These are phyloP conservation scores for Allobates femoralis DNA, from an alignment of 2,797 vertebrate species.

Conservation along the genomic window DNA sequence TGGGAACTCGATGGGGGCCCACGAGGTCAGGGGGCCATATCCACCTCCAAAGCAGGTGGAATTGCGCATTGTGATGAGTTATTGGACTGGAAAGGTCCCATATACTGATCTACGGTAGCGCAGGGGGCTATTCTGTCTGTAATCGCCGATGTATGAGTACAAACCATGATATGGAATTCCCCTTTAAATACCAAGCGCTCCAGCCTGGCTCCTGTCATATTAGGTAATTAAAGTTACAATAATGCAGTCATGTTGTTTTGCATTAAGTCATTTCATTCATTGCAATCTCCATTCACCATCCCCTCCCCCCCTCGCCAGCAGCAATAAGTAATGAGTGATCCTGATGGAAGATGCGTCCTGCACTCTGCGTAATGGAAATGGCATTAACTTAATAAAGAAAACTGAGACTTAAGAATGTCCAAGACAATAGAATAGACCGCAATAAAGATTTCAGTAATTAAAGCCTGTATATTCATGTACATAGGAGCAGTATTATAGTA, in stretches of 20 bases:
- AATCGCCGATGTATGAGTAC: too few species aligned
- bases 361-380: background rate
- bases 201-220: background rate
- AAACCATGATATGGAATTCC: background rate
- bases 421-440: background rate
- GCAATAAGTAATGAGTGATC: background rate
- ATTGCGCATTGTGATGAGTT: too few species aligned
- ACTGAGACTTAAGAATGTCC: background rate
- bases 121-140: too few species aligned
- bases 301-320: background rate
- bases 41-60: too few species aligned
- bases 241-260: background rate
- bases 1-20: too few species aligned
- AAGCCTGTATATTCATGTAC: background rate
- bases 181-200: background rate
- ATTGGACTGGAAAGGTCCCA: too few species aligned
- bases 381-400: slow-evolving; percentile 13
- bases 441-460: background rate
- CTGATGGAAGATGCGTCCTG: background rate
- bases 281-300: background rate
- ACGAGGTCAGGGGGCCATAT: too few species aligned
- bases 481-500: slow-evolving; percentile 2
- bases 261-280: slow-evolving; percentile 11
- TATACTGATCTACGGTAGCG: too few species aligned
- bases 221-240: background rate